Base-by-base conservation (phyloP, 1,140 invertebrate species). In the Papilio xuthus region DNA sequence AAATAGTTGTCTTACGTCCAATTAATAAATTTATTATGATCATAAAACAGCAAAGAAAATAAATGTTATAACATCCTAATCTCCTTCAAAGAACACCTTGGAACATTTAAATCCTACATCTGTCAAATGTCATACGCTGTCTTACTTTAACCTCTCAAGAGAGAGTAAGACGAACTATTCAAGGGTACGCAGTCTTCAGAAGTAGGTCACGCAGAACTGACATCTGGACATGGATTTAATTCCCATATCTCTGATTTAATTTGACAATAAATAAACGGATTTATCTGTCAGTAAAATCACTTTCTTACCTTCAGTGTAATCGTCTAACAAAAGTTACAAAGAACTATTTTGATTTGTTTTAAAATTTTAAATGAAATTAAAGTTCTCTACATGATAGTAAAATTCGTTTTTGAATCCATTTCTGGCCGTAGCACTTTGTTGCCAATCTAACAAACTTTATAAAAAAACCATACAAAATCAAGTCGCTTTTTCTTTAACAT, bases 171-270 rank as follows among this genome's bases (percentile, higher is more conserved):
- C 42, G 0, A 15, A 67, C 60, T 32, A 67, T 67, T 67, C 42
- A 75, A 75, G 47, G 44, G 47, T 74, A 53, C 72, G 37, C 20
- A 20, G 28, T 15, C 20, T 73, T 23, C 41, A 42, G 73, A 86
- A 82, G 74, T 83, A 60, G 86, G 88, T 88, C 88, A 88, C 84
- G 85, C 84, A 87, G 82, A 83, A 74, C 44, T 80, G 81, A 63
- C 85, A 88, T 88, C 83, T 89, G 86, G 81, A 72, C 78, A 78
- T 53, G 78, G 82, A 82, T 83, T 83, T 84, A 84, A 82, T 80
- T 47, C 82, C 53, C 42, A 60, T 79, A 77, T 78, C 60, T 53
- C 13, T 28, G 72, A 50, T 50, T 75, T 84, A 88, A 82, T 87
- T 86, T 79, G 72, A 81, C 80, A 80, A 85, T 87, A 87, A 85